These are phyloP conservation scores for Odontothrips loti DNA, from an alignment of 2,888 invertebrate species.

Conservation along the genomic window DNA sequence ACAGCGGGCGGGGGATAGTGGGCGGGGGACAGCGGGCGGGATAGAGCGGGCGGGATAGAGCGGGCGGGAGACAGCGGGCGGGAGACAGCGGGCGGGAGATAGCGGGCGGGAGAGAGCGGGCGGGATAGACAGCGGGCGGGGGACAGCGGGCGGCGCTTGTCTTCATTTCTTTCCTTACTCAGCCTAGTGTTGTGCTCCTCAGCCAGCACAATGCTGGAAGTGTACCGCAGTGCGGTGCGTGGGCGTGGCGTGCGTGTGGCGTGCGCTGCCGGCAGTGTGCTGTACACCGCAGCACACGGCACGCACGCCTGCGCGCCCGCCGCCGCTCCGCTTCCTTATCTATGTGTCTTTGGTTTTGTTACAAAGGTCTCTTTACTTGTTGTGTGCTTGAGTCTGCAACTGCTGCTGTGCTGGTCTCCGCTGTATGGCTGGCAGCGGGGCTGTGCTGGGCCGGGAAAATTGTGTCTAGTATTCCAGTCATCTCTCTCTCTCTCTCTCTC, in stretches of 20 bases:
- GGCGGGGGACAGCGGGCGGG: not conserved
- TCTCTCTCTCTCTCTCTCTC: too few species aligned
- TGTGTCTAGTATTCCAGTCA: too few species aligned
- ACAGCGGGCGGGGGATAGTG: not conserved
- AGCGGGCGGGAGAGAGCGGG: not conserved
- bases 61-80: not conserved
- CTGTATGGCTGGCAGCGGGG: too few species aligned
- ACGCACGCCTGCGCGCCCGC: not conserved
- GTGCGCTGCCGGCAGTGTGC: conserved; percentile 11
- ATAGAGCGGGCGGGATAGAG: not conserved
- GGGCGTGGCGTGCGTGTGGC: not conserved
- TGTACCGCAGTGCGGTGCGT: not conserved
- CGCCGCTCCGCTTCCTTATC: too few species aligned
- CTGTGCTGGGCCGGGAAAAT: too few species aligned
- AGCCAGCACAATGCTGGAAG: not conserved
- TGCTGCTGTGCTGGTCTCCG: too few species aligned
- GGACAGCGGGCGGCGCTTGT: conserved; percentile 26
- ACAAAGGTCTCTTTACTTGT: too few species aligned
- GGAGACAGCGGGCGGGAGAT: not conserved
- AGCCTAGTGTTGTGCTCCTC: not conserved
- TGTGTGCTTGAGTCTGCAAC: too few species aligned
- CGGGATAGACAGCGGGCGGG: not conserved
- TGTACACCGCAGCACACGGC: conserved; percentile 27
- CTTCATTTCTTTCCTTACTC: not conserved
- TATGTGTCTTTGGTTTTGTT: too few species aligned